phyloP scores from a whole-genome alignment of 2,888 invertebrate genomes.

The Marronus borbonicus region DNA sequence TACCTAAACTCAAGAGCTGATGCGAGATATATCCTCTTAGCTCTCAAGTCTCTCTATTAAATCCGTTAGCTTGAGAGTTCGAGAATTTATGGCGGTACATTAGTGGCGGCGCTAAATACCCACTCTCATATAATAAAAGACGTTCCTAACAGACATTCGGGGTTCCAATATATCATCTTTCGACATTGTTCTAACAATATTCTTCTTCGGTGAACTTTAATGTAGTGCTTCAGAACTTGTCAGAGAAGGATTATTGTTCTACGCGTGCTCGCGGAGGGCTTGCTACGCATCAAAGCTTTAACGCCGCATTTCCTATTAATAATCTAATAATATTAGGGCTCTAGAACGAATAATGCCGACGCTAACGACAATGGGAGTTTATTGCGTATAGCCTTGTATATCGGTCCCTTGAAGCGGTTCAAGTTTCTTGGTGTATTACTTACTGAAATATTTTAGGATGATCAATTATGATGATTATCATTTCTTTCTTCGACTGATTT shows the following conservation, averaged over 20 bases:
- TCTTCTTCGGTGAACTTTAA: not conserved
- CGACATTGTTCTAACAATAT: conserved; percentile 9
- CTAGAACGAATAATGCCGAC: not conserved
- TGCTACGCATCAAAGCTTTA: not conserved
- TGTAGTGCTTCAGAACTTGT: not conserved
- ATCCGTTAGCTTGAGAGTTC: not conserved
- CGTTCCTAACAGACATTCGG: not conserved
- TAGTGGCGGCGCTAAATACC: not conserved
- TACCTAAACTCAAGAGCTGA: too few relatives aligned
- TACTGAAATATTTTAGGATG: too few relatives aligned
- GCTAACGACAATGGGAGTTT: too few relatives aligned
- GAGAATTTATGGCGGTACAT: not conserved
- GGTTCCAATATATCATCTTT: not conserved
- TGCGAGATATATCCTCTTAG: not conserved
- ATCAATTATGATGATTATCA: not conserved
- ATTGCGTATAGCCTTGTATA: too few relatives aligned
- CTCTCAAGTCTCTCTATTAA: not conserved
- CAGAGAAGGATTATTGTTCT: conserved; percentile 1
- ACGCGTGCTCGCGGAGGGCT: not conserved
- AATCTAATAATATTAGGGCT: not conserved
- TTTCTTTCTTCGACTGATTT: not conserved
- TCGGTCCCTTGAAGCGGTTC: not conserved
- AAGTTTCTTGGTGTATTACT: not conserved
- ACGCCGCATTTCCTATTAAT: not conserved
- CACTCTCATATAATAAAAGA: not conserved